Conservation (phyloP, 2,797 vertebrate genomes). For the Onychomys torridus region DNA sequence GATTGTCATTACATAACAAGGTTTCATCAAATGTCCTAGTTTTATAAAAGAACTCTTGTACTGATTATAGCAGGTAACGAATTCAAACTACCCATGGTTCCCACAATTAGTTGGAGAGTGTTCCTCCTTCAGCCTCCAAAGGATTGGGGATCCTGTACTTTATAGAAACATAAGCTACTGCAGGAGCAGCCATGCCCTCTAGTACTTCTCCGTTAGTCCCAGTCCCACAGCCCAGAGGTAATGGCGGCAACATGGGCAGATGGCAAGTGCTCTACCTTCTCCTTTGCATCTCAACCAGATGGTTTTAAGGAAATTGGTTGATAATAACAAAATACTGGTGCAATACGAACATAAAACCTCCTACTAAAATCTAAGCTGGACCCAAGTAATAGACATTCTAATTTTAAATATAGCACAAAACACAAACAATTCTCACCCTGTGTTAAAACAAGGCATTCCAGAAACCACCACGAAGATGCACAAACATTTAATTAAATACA, state of each 20-base stretch:
- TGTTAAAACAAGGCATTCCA: slow-evolving; percentile 38
- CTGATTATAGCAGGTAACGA: neutral
- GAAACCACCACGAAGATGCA: slow-evolving; percentile 44
- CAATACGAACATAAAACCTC: neutral
- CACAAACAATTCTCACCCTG: neutral
- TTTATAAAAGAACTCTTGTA: neutral
- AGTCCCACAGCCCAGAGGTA: too few relatives aligned
- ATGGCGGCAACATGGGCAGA: too few relatives aligned
- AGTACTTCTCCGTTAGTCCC: neutral
- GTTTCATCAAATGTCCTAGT: neutral
- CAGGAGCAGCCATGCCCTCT: accelerated
- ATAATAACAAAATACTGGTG: neutral
- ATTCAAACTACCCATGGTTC: neutral
- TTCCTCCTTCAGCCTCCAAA: neutral
- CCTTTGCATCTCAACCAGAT: neutral
- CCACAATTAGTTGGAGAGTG: neutral
- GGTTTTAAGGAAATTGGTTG: neutral
- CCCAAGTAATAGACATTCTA: neutral
- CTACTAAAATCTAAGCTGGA: slow-evolving; percentile 34
- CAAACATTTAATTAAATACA: slow-evolving; percentile 61
- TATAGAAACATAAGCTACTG: neutral
- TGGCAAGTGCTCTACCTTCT: neutral
- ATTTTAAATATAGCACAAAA: slow-evolving; percentile 35
- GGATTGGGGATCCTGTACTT: neutral
- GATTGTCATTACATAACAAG: neutral